A percentile compares a stretch with the other conserved stretches of the same genome.
phyloP scores from a whole-genome alignment of 2,888 invertebrate species.

The Bruchidius siliquastri region DNA sequence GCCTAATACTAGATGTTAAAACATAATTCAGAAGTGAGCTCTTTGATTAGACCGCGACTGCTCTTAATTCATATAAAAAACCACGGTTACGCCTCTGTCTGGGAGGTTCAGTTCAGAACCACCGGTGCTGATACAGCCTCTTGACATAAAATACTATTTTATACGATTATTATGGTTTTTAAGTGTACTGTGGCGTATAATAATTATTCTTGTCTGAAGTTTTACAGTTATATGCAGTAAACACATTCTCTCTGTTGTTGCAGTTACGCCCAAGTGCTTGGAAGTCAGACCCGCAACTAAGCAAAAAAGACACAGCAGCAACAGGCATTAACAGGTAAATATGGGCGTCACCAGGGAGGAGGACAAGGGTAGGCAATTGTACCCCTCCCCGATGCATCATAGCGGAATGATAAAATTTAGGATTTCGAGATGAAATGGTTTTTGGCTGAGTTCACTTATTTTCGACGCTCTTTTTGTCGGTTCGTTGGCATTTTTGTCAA shows the following conservation, averaged over 20 bases:
- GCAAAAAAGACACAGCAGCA: conserved; percentile 36
- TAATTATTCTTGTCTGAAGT: not conserved
- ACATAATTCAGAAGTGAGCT: too few relatives aligned
- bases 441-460: too few relatives aligned
- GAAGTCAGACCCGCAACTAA: conserved; percentile 45
- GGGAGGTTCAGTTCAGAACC: not conserved
- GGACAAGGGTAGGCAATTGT: too few relatives aligned
- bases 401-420: too few relatives aligned
- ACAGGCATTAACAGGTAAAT: conserved; percentile 32
- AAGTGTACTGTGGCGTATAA: not conserved
- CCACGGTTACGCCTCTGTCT: not conserved
- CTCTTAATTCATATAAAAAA: too few relatives aligned
- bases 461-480: too few relatives aligned
- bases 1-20: too few relatives aligned
- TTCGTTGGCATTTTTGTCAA: too few relatives aligned
- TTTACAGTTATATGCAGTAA: not conserved
- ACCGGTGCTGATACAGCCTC: not conserved
- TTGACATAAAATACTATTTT: not conserved
- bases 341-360: not conserved
- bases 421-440: too few relatives aligned
- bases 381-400: too few relatives aligned
- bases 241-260: conserved; percentile 11
- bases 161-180: not conserved
- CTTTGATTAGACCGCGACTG: too few relatives aligned
- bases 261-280: conserved; percentile 43